Conservation (phyloP, 2,113 vertebrate species). For the Antechinus stuartii region DNA sequence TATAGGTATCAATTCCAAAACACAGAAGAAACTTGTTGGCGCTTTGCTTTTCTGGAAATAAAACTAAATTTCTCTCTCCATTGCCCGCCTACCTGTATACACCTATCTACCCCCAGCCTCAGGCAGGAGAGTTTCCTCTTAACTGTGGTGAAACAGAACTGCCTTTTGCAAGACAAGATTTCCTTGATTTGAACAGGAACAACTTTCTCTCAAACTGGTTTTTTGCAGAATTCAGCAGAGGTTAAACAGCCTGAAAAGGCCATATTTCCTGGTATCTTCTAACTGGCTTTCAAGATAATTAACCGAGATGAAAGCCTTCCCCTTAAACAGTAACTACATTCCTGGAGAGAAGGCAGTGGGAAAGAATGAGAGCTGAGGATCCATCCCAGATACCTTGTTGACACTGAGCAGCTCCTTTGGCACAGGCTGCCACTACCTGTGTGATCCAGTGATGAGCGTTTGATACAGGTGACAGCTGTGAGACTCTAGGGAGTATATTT, state of each 20-base stretch:
- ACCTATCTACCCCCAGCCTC: not conserved
- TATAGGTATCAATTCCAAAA: not conserved
- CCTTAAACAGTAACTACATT: slow-evolving; percentile 20
- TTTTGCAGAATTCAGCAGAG: slow-evolving; percentile 59
- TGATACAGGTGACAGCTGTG: not conserved
- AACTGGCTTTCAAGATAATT: slow-evolving; percentile 64
- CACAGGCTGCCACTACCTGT: not conserved
- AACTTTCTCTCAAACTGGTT: slow-evolving; percentile 60
- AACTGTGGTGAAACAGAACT: slow-evolving; percentile 57
- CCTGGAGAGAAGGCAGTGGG: slow-evolving; percentile 45
- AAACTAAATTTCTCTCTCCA: slow-evolving; percentile 23
- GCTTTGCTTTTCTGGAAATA: slow-evolving; percentile 8
- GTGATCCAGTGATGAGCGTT: not conserved
- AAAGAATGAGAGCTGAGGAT: not conserved
- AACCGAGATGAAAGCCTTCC: not conserved
- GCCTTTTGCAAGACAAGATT: slow-evolving; percentile 23
- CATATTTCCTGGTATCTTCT: slow-evolving; percentile 63
- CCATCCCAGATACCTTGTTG: not conserved
- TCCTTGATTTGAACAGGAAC: slow-evolving; percentile 62
- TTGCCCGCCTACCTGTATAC: not conserved
- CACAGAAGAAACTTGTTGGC: not conserved
- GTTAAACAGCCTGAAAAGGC: slow-evolving; percentile 60
- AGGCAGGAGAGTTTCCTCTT: slow-evolving; percentile 4
- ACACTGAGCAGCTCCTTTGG: not conserved
- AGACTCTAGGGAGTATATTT: slow-evolving; percentile 25